Evolutionary conservation across 2,797 vertebrate genomes (phyloP).

Genomic region (Sarcoramphus papa): DNA sequence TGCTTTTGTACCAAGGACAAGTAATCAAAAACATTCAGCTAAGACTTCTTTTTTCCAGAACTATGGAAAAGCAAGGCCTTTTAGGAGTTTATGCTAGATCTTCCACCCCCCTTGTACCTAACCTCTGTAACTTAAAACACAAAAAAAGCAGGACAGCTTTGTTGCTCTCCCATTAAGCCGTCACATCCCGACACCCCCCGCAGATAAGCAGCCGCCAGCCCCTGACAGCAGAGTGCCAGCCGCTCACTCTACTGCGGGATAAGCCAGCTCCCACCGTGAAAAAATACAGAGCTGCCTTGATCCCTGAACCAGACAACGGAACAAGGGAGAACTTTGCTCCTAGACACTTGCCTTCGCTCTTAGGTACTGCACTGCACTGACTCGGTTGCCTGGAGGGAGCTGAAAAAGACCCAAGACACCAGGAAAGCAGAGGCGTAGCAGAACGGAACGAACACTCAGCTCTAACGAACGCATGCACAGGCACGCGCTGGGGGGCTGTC

Average conservation of each 20-base stretch:
- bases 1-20: not conserved
- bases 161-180: not conserved
- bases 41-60: not conserved
- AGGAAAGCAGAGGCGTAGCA: not conserved
- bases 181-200: fast-evolving
- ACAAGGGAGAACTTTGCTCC: not conserved
- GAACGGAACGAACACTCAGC: fast-evolving
- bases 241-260: not conserved
- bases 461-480: fast-evolving
- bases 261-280: not conserved
- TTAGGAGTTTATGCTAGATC: not conserved
- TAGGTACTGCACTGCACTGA: not conserved
- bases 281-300: not conserved
- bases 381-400: not conserved
- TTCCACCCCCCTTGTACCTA: not conserved
- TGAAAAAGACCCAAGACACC: not conserved
- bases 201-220: not conserved
- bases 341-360: fast-evolving
- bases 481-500: fast-evolving
- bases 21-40: not conserved
- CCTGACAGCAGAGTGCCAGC: too few relatives aligned
- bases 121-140: not conserved
- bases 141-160: not conserved
- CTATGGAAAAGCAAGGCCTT: not conserved
- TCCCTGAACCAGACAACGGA: not conserved